Evolutionary conservation across 1,140 invertebrate genomes (phyloP), one percentile per base, ranked within the genome.

Genomic region (Cardiocondyla obscurior): DNA sequence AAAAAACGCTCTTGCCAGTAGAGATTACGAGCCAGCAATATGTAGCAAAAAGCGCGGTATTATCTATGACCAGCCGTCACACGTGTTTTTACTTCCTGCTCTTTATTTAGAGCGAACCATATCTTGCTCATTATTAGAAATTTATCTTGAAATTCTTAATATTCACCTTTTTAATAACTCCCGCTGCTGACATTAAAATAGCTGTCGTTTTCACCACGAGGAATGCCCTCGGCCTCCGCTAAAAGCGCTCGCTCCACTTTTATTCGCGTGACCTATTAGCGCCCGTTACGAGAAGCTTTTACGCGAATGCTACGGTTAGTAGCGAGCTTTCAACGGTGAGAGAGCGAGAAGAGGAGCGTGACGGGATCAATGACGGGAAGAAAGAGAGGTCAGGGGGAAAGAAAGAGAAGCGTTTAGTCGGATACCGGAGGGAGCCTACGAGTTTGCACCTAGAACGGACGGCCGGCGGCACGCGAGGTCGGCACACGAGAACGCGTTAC

Each of bases 401-500:
- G 55, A 67, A 39, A 81, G 70, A 81, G 39, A 83, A 67, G 46
- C 77, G 67, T 81, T 72, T 81, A 81, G 57, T 36, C 39, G 57
- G 60, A 84, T 49, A 79, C 57, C 33, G 53, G 55, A 83, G 39
- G 81, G 62, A 83, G 69, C 67, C 77, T 64, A 79, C 93, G 93
- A 94, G 92, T 93, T 91, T 92, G 92, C 91, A 92, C 79, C 83
- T 83, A 90, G 84, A 83, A 90, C 90, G 88, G 90, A 93, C 85
- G 90, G 92, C 90, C 89, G 82, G 90, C 90, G 92, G 90, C 94
- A 94, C 93, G 93, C 93, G 93, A 94, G 91, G 92, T 93, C 90
- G 87, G 64, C 86, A 77, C 60, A 77, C 74, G 84, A 88, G 84
- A 82, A 60, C 82, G 49, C 49, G 53, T 14, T 25, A 72, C 10